phyloP scores from a whole-genome alignment of 2,113 vertebrate genomes.

The Carettochelys insculpta region DNA sequence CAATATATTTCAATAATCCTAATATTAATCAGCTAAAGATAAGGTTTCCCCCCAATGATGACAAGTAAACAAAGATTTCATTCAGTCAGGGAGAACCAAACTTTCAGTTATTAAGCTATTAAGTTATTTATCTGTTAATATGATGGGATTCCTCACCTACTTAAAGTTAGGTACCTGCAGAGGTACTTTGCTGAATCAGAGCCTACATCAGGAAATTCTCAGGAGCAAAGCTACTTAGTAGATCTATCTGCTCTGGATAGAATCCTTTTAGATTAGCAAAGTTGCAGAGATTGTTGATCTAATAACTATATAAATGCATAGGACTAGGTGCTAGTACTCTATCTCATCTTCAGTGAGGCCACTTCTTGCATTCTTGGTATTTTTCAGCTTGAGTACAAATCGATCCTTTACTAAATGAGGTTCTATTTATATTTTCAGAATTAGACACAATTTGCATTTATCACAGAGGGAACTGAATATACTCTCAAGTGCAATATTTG shows the following conservation, averaged over 20 bases:
- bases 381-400: neutral
- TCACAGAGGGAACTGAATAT: neutral
- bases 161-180: neutral
- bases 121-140: too few species aligned
- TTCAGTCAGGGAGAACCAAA: neutral
- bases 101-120: too few species aligned
- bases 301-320: neutral
- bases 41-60: slow-evolving; percentile 23
- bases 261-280: neutral
- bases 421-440: neutral
- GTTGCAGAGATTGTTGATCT: neutral
- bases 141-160: neutral
- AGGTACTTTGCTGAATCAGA: neutral
- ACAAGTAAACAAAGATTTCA: neutral
- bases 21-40: slow-evolving; percentile 24
- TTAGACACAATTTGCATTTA: neutral
- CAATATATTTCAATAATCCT: neutral
- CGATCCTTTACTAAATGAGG: neutral
- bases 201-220: rapidly evolving
- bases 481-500: neutral
- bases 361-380: neutral
- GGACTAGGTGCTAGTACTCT: neutral
- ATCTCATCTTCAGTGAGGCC: neutral
- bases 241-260: rapidly evolving
- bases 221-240: neutral